Conservation (phyloP, 2,113 vertebrate species). For the Xenopus tropicalis region UCB_Xtro_10.0 CM004449.2:84390001-84390500, state of each 20-base stretch:
- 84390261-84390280: slow-evolving; percentile 52
- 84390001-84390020: no score
- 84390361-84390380: slow-evolving; percentile 54
- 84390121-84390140: neutral
- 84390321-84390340: slow-evolving; percentile 64
- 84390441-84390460: neutral
- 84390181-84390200: slow-evolving; percentile 18
- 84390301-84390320: slow-evolving; percentile 63
- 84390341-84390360: slow-evolving; percentile 71
- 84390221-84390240: slow-evolving; percentile 52
- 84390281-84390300: slow-evolving; percentile 61
- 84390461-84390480: neutral
- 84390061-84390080: no score
- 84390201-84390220: slow-evolving; percentile 44
- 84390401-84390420: slow-evolving; percentile 59
- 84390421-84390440: slow-evolving; percentile 8
- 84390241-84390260: slow-evolving; percentile 46
- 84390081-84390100: neutral
- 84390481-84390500: neutral
- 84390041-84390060: no score
- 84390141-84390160: neutral
- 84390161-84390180: neutral
- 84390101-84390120: slow-evolving; percentile 2
- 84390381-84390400: slow-evolving; percentile 59
- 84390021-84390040: no score